phyloP scores from a whole-genome alignment of 2,797 vertebrate genomes.

The Acanthopagrus latus region DNA sequence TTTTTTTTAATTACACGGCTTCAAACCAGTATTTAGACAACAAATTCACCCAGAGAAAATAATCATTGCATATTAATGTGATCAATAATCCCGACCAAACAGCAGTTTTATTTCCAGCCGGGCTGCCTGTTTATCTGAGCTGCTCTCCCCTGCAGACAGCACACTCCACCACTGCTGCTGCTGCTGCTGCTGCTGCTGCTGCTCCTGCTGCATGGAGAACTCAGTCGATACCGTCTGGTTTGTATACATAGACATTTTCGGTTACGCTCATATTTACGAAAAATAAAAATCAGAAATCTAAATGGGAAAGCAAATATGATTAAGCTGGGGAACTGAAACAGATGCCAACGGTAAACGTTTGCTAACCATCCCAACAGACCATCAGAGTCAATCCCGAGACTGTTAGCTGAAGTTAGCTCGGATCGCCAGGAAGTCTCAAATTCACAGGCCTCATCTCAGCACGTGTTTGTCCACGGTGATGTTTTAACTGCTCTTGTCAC shows the following conservation, averaged over 20 bases:
- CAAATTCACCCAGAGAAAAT: conserved; percentile 76
- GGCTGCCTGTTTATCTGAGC: conserved; percentile 54
- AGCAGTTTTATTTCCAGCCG: conserved; percentile 63
- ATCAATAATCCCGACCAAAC: conserved; percentile 77
- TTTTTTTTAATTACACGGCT: conserved; percentile 73
- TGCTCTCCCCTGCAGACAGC: conserved; percentile 30
- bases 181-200: conserved; percentile 2
- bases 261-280: conserved; percentile 53
- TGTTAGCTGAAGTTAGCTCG: conserved; percentile 56
- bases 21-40: conserved; percentile 79
- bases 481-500: conserved; percentile 49
- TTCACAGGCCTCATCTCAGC: conserved; percentile 49
- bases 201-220: neutral
- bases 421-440: conserved; percentile 52
- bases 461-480: conserved; percentile 13
- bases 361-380: conserved; percentile 54
- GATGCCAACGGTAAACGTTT: conserved; percentile 65
- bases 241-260: conserved; percentile 46
- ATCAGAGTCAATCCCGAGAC: conserved; percentile 63
- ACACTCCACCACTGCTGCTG: conserved; percentile 5
- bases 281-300: conserved; percentile 36
- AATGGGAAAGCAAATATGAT: conserved; percentile 66
- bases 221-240: conserved; percentile 9
- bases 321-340: conserved; percentile 54
- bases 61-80: conserved; percentile 78